These are phyloP conservation scores for Drosophila triauraria DNA, from an alignment of 1,140 invertebrate genomes.

Conservation along the genomic window DNA sequence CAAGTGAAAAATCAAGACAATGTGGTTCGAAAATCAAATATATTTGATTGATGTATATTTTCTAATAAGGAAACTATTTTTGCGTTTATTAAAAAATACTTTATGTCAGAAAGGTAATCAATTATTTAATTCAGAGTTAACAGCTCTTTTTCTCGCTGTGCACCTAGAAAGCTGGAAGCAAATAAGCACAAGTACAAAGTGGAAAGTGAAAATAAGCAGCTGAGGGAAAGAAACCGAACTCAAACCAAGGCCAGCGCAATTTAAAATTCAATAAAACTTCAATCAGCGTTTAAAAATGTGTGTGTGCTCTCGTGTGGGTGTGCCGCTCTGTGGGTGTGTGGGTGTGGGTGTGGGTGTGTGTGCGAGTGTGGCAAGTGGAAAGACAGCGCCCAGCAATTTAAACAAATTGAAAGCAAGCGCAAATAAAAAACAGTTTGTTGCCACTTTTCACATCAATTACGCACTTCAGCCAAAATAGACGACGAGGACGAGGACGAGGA, in stretches of 20 bases:
- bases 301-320: conserved; percentile 20
- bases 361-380: conserved; percentile 56
- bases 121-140: too few species aligned
- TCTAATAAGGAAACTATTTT: too few species aligned
- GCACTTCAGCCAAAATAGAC: conserved; percentile 82
- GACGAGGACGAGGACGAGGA: conserved; percentile 42
- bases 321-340: conserved; percentile 21
- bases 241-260: conserved; percentile 61
- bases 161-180: conserved; percentile 8
- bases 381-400: conserved; percentile 81
- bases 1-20: too few species aligned
- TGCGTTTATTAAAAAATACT: too few species aligned
- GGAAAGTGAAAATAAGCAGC: conserved; percentile 45
- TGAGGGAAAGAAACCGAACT: conserved; percentile 17
- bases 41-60: too few species aligned
- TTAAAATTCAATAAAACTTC: conserved; percentile 84
- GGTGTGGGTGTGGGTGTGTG: conserved; percentile 8
- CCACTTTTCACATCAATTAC: conserved; percentile 84
- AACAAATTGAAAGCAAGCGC: conserved; percentile 84
- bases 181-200: conserved; percentile 40
- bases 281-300: conserved; percentile 75
- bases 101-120: too few species aligned
- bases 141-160: conserved; percentile 6
- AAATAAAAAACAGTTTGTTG: conserved; percentile 84
- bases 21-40: too few species aligned